A percentile compares a stretch with the other conserved stretches of the same genome.
These are phyloP conservation scores for Brachymystax lenok DNA, from an alignment of 2,797 vertebrate species.

Conservation along the genomic window DNA sequence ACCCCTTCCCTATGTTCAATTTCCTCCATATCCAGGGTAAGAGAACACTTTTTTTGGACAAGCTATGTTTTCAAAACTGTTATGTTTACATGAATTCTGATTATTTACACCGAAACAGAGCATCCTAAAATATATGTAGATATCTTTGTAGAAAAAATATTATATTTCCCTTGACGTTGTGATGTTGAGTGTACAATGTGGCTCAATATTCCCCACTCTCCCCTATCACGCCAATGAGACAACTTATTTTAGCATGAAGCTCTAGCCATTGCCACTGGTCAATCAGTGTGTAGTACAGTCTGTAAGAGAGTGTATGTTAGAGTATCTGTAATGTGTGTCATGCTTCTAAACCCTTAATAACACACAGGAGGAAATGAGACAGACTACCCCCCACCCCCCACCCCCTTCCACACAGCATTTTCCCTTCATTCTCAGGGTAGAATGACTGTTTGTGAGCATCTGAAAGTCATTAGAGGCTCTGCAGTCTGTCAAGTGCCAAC, in stretches of 20 bases:
- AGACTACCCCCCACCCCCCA: slow-evolving; percentile 76
- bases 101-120: too few relatives aligned
- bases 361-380: slow-evolving; percentile 77
- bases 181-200: too few relatives aligned
- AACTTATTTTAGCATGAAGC: too few relatives aligned
- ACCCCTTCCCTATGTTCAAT: too few relatives aligned
- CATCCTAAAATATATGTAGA: too few relatives aligned
- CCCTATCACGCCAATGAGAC: background rate
- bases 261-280: background rate
- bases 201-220: background rate
- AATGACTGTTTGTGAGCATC: slow-evolving; percentile 92
- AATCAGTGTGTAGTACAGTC: background rate
- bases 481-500: slow-evolving; percentile 88
- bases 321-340: slow-evolving; percentile 45
- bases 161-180: too few relatives aligned
- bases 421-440: slow-evolving; percentile 82
- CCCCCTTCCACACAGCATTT: slow-evolving; percentile 66
- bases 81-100: too few relatives aligned
- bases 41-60: too few relatives aligned
- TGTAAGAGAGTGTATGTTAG: background rate
- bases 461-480: slow-evolving; percentile 90
- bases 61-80: too few relatives aligned
- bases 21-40: too few relatives aligned
- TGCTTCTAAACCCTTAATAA: slow-evolving; percentile 74
- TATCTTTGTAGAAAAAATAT: too few relatives aligned